These are phyloP conservation scores for Syndactyla subalaris DNA, from an alignment of 2,797 vertebrate species.

Conservation along the genomic window DNA sequence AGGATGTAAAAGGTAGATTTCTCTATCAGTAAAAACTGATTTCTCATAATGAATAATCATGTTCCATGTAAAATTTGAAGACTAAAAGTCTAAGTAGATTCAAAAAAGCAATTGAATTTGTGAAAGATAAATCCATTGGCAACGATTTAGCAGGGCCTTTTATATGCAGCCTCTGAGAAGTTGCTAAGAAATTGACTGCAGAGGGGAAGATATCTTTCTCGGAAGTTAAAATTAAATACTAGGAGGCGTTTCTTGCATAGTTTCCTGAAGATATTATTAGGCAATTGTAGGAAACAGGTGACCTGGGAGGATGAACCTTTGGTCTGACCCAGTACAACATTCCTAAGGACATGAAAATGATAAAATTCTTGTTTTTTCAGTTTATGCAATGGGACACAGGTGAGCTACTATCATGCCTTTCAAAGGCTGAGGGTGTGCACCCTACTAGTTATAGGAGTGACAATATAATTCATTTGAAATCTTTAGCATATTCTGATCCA, in stretches of 20 bases:
- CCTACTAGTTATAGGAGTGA: not conserved
- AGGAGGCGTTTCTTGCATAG: not conserved
- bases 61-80: not conserved
- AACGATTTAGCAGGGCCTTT: not conserved
- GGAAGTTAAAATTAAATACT: not conserved
- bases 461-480: not conserved
- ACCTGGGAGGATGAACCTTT: not conserved
- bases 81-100: not conserved
- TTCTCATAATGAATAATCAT: not conserved
- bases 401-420: accelerated
- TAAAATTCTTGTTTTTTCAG: not conserved
- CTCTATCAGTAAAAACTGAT: not conserved
- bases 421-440: not conserved
- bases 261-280: not conserved
- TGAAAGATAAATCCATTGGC: not conserved
- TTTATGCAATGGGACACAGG: not conserved
- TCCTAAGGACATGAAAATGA: not conserved
- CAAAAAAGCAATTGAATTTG: not conserved
- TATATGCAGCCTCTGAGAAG: not conserved
- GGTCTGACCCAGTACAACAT: not conserved
- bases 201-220: not conserved
- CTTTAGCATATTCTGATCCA: not conserved
- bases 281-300: not conserved
- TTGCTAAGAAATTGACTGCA: not conserved
- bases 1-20: not conserved